A percentile compares a stretch with the other conserved stretches of the same genome.
phyloP scores from a whole-genome alignment of 2,888 invertebrate species.

The Drosophila antonietae region DNA sequence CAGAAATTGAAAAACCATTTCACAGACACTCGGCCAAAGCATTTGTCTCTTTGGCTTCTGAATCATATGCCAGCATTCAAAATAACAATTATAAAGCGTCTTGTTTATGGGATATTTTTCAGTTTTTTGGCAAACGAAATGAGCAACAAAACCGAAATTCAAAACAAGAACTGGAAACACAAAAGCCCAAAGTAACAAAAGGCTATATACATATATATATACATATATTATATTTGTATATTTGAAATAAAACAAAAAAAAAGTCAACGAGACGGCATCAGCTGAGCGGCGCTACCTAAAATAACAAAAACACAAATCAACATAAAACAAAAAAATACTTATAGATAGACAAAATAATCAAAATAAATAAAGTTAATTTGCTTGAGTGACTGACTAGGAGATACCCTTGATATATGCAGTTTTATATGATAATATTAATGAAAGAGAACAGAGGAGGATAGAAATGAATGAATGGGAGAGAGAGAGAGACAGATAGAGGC shows the following conservation, averaged over 20 bases:
- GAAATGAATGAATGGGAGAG: neutral
- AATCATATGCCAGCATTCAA: slow-evolving; percentile 48
- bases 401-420: neutral
- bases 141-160: slow-evolving; percentile 5
- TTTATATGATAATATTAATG: neutral
- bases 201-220: neutral
- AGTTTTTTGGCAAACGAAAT: slow-evolving; percentile 37
- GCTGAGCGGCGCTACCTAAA: slow-evolving; percentile 45
- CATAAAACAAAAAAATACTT: slow-evolving; percentile 30
- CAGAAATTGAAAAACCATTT: slow-evolving; percentile 2
- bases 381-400: neutral
- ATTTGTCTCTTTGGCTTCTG: slow-evolving; percentile 35
- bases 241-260: slow-evolving; percentile 16
- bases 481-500: neutral
- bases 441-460: neutral
- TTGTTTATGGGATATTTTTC: slow-evolving; percentile 28
- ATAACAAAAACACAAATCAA: slow-evolving; percentile 11
- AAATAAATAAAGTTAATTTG: neutral
- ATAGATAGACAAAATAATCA: slow-evolving; percentile 35
- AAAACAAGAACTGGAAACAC: slow-evolving; percentile 34
- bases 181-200: slow-evolving; percentile 35
- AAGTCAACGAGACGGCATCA: slow-evolving; percentile 39
- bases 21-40: slow-evolving; percentile 3
- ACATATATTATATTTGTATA: too few species aligned
- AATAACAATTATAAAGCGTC: slow-evolving; percentile 9